Evolutionary conservation across 2,797 vertebrate species (phyloP).

Genomic region (Varecia variegata): DNA sequence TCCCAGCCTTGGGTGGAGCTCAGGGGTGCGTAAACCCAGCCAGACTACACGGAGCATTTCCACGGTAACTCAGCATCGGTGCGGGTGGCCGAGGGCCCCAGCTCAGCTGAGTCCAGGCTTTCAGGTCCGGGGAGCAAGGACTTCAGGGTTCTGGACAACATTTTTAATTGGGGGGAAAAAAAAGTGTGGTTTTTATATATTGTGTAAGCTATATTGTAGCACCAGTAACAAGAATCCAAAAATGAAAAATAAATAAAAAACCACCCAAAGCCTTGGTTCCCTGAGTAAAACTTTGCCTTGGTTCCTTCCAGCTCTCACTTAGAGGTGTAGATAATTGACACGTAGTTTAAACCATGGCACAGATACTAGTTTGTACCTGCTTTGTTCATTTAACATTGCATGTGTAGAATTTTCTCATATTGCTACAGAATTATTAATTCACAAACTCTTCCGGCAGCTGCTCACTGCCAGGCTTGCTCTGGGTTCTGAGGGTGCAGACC

Average conservation of each 20-base stretch:
- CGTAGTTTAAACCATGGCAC: background rate
- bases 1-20: background rate
- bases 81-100: background rate
- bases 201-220: background rate
- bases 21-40: background rate
- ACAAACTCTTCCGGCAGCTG: background rate
- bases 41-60: background rate
- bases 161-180: background rate
- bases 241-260: background rate
- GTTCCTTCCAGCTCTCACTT: background rate
- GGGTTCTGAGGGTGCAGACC: background rate
- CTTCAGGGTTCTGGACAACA: background rate
- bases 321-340: background rate
- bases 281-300: background rate
- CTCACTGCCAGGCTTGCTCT: background rate
- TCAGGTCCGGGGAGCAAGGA: background rate
- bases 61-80: background rate
- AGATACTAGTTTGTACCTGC: background rate
- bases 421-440: constrained; percentile 37
- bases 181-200: background rate
- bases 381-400: constrained; percentile 6
- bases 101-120: background rate
- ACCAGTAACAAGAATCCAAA: constrained; percentile 13
- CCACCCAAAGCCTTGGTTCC: background rate
- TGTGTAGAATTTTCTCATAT: constrained; percentile 9